Base-by-base conservation (phyloP, 2,113 vertebrate species). In the Hippocampus barbouri region DNA sequence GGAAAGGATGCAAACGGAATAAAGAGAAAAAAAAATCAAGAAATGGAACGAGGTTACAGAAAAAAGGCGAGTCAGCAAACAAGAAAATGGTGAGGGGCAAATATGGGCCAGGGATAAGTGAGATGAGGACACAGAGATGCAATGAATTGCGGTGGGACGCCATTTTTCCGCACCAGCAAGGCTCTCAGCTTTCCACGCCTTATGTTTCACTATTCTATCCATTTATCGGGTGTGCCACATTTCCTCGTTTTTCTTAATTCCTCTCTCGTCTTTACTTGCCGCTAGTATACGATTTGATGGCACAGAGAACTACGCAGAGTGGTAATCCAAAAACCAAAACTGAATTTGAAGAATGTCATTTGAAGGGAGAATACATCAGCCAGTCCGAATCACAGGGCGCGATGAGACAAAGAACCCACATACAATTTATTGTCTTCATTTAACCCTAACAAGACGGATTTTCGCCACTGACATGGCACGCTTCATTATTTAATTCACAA, bases 31-130 rank as follows among this genome's bases (percentile, higher is more conserved):
- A 0, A 63, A 49, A 62, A 77, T 74, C 71, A 68, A 40, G 72
- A 74, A 71, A 70, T 71, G 60, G 20, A 76, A 73, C 30, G 41
- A 64, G 23, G 51, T 8, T 25, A 8, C 38, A 71, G 16, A 45
- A 69, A 69, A 66, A 71, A 63, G 18, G 43, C 41, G 30, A 57
- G 70, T 40, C 18, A 21, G 47, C 47, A 68, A 34, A 69, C 30
- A 56, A 15, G 27, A 65, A 71, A 18, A 38, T 45, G 66, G 70
- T 47, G 51, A 23, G 51, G 77, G 79, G 73, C 71, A 51, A 74
- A 75, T 76, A 73, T 72, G 56, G 69, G 81, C 70, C 60, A 70
- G 78, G 60, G 68, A 83, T 77, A 88, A 90, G 79, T 86, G 85
- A 86, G 73, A 84, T 30, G 18, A 89, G 85, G 77, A 85, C 77